A percentile compares a stretch with the other conserved stretches of the same genome.
Evolutionary conservation across 2,797 vertebrate genomes (phyloP).

Genomic region (Denticeps clupeoides): DNA sequence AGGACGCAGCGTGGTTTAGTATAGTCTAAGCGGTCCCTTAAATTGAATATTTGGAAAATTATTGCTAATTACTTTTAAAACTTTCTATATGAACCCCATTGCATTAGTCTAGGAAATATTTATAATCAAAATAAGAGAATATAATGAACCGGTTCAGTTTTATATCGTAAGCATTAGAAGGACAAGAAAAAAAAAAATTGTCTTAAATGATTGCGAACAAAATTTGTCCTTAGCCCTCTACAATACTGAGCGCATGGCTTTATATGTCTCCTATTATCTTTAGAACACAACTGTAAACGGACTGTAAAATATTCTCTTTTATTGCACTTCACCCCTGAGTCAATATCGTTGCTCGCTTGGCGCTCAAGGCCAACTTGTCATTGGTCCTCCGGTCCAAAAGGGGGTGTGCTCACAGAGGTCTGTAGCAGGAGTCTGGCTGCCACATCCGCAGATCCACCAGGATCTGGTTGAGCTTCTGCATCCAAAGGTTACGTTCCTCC

Average conservation of each 20-base stretch:
- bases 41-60: no score
- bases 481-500: slow-evolving; percentile 92
- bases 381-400: slow-evolving; percentile 7
- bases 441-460: slow-evolving; percentile 88
- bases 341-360: neutral
- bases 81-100: no score
- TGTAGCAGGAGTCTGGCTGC: slow-evolving; percentile 84
- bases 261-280: neutral
- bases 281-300: neutral
- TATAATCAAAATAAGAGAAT: no score
- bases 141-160: no score
- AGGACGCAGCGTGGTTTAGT: neutral
- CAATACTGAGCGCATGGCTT: no score
- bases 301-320: neutral
- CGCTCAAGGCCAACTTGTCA: neutral
- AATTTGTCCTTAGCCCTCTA: no score
- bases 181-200: no score
- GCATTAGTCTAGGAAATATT: no score
- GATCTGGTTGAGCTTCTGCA: slow-evolving; percentile 90
- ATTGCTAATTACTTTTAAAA: no score
- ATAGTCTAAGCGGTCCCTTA: no score
- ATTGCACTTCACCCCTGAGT: slow-evolving; percentile 2
- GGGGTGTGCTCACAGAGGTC: slow-evolving; percentile 46
- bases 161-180: no score
- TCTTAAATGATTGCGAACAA: no score